phyloP scores from a whole-genome alignment of 2,888 invertebrate species.

The Cloeon dipterum region DNA sequence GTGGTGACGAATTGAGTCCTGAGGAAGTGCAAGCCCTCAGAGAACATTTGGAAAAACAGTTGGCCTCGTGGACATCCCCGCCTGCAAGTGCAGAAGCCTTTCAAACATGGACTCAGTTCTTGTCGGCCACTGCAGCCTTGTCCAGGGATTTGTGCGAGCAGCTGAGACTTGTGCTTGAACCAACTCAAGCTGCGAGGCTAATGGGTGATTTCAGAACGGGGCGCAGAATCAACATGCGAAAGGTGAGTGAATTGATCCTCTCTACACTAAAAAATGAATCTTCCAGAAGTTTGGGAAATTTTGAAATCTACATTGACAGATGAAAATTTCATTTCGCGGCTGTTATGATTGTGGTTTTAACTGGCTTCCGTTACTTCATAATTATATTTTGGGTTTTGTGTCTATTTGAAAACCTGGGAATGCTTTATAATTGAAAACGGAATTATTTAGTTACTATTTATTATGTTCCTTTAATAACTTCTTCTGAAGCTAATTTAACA shows the following conservation, averaged over 20 bases:
- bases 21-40: constrained; percentile 14
- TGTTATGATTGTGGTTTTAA: too few relatives aligned
- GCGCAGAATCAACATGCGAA: constrained; percentile 92
- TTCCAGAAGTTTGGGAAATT: too few relatives aligned
- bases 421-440: too few relatives aligned
- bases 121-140: constrained; percentile 31
- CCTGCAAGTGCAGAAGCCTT: constrained; percentile 20
- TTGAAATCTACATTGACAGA: too few relatives aligned
- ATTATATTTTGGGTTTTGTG: too few relatives aligned
- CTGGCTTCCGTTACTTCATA: too few relatives aligned
- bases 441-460: too few relatives aligned
- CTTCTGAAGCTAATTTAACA: not conserved
- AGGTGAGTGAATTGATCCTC: constrained; percentile 17
- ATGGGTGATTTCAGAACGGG: constrained; percentile 94
- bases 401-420: too few relatives aligned
- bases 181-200: constrained; percentile 74
- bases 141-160: constrained; percentile 83
- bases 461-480: not conserved
- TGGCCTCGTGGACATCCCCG: constrained; percentile 21
- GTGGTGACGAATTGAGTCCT: constrained; percentile 9
- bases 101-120: constrained; percentile 35
- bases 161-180: constrained; percentile 80
- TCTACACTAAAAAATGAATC: too few relatives aligned
- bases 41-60: constrained; percentile 23
- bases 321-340: too few relatives aligned